Conservation (phyloP, 2,113 vertebrate species). For the Psilopsiagon aurifrons region DNA sequence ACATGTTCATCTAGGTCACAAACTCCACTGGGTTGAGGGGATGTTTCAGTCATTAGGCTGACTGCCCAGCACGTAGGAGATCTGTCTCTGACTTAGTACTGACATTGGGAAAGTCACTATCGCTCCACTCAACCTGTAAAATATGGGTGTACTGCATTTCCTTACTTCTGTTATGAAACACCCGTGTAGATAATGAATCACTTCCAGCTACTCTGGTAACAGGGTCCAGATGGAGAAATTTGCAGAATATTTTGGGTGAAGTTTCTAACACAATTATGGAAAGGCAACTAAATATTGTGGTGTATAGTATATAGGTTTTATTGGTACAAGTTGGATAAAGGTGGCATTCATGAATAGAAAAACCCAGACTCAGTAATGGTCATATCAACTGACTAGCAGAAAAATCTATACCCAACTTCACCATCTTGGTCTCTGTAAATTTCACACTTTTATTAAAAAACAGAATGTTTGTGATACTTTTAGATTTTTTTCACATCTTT, state of each 20-base stretch:
- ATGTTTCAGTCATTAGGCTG: neutral
- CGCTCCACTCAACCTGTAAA: neutral
- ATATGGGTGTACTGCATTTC: neutral
- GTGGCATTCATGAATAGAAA: slow-evolving; percentile 6
- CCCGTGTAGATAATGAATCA: neutral
- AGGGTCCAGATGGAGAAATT: slow-evolving; percentile 17
- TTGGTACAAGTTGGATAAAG: neutral
- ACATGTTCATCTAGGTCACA: neutral
- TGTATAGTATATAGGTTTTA: neutral
- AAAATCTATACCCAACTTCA: neutral
- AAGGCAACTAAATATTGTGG: slow-evolving; percentile 5
- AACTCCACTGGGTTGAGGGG: neutral
- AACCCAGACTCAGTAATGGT: neutral
- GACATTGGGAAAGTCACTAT: neutral
- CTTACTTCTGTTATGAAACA: neutral
- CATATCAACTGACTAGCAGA: neutral
- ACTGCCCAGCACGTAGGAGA: neutral
- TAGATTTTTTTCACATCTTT: slow-evolving; percentile 39
- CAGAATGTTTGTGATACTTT: neutral
- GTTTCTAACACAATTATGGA: neutral
- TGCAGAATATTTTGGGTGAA: neutral
- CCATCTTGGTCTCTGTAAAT: neutral
- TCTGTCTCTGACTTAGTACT: neutral
- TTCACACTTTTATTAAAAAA: slow-evolving; percentile 17
- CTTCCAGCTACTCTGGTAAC: neutral